Evolutionary conservation across 1,140 invertebrate genomes (phyloP), one percentile per base, ranked within the genome.

Genomic region (Danaus melanippus): DNA sequence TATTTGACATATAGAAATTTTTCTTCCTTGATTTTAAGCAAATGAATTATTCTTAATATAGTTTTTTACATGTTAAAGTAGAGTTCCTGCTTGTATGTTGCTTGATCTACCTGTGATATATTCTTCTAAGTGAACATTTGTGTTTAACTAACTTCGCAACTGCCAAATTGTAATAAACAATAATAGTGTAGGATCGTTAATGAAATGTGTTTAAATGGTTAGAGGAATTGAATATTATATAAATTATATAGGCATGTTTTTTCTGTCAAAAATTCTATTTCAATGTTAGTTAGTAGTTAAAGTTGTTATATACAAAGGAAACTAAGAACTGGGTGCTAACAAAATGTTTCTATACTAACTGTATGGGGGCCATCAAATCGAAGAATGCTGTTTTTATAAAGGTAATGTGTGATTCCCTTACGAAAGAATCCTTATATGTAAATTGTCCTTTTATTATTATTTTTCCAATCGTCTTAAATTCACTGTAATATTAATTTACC

Each of bases 81-180:
- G 79, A 80, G 75, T 80, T 84, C 79, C 81, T 83, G 81, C 75
- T 79, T 81, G 70, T 79, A 66, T 60, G 72, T 78, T 71, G 79
- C 79, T 86, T 78, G 58, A 74, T 75, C 71, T 67, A 75, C 78
- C 84, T 86, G 84, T 84, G 84, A 86, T 86, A 86, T 69, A 80
- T 60, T 58, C 61, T 67, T 56, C 58, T 76, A 71, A 66, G 63
- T 79, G 55, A 71, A 72, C 59, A 60, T 70, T 71, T 70, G 67
- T 70, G 59, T 32, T 32, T 0, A 32, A 66, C 66, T 71, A 65
- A 59, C 48, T 71, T 74, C 70, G 70, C 49, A 67, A 69, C 70
- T 76, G 71, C 71, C 69, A 76, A 69, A 68, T 55, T 69, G 69
- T 48, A 63, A 64, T 57, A 57, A 64, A 73, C 58, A 66, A 67